phyloP scores from a whole-genome alignment of 2,797 vertebrate genomes.

The Gorsachius magnificus region DNA sequence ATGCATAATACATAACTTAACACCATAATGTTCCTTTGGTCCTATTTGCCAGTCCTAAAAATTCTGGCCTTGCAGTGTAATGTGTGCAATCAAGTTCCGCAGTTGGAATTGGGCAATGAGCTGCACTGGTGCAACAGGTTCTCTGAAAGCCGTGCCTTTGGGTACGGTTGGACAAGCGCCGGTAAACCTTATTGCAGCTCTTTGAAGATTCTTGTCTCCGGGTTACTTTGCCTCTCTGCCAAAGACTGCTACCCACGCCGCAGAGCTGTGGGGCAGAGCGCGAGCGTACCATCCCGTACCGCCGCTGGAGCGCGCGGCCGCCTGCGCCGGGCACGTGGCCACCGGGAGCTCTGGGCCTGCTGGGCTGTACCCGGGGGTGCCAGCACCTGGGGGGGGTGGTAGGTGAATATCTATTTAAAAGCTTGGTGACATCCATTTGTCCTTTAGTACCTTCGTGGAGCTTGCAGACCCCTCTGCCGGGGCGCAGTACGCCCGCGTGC shows the following conservation, averaged over 20 bases:
- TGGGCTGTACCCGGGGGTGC: neutral
- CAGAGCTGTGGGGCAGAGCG: neutral
- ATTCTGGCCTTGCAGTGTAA: neutral
- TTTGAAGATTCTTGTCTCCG: neutral
- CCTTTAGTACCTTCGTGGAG: neutral
- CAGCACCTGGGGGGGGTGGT: neutral
- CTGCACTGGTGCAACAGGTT: conserved; percentile 50
- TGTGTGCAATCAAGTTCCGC: neutral
- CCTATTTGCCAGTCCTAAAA: conserved; percentile 31
- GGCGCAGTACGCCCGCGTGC: neutral
- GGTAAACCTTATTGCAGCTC: neutral
- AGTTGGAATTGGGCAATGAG: conserved; percentile 29
- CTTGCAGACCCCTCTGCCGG: neutral
- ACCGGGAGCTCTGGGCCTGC: neutral
- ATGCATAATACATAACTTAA: conserved; percentile 36
- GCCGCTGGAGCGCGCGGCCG: neutral
- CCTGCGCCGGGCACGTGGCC: accelerated
- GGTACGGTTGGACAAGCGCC: neutral
- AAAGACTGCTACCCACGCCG: accelerated
- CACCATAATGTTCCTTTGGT: conserved; percentile 1
- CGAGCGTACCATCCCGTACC: accelerated
- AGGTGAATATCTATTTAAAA: neutral
- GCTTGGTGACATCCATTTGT: accelerated
- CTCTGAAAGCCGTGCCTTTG: conserved; percentile 22
- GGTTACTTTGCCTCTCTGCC: neutral